Base-by-base conservation (phyloP, 2,113 vertebrate species). In the Oceanites oceanicus region DNA sequence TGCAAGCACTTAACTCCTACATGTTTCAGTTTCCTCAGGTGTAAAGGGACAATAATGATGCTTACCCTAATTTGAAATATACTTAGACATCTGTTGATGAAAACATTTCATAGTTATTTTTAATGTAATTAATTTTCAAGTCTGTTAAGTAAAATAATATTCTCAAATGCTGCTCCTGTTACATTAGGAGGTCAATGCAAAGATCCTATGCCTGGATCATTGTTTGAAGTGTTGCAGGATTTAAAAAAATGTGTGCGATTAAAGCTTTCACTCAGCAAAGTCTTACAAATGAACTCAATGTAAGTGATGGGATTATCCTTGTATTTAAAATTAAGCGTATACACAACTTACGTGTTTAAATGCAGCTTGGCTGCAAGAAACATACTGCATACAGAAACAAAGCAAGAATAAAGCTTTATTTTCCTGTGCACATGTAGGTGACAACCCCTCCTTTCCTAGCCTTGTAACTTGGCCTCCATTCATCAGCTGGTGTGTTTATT, bases 401-500 rank as follows among this genome's bases (percentile, higher is more conserved):
- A 75, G 42, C 52, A 84, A 91, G 89, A 65, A 86, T 68, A 96
- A 94, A 84, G 52, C 80, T 75, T 75, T n/a, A 84, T 94, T 91
- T 84, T 71, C 56, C 76, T 72, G 20, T 44, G 44, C 47, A 85
- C 40, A 68, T 44, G 66, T 72, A 94, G 56, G 61, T 56, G 80
- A 86, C 36, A 67, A 4, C 6, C n/a, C 30, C 6, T 12, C 5
- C 19, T 13, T 34, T 23, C 21, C 17, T 9, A 85, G 68, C 56
- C 77, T 85, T 78, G 34, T 68, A 94, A 87, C 62, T 85, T 74
- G 80, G 95, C 61, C 77, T 92, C 79, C 80, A 89, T 96, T 85
- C 80, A 91, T 92, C 89, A 95, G 89, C 21, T 58, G 15, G 21
- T 61, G 30, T 93, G 87, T 95, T 97, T 97, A 96, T 95, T 97